A percentile compares a stretch with the other conserved stretches of the same genome.
These are phyloP conservation scores for Anhinga anhinga DNA, from an alignment of 2,113 vertebrate species.

Conservation along the genomic window DNA sequence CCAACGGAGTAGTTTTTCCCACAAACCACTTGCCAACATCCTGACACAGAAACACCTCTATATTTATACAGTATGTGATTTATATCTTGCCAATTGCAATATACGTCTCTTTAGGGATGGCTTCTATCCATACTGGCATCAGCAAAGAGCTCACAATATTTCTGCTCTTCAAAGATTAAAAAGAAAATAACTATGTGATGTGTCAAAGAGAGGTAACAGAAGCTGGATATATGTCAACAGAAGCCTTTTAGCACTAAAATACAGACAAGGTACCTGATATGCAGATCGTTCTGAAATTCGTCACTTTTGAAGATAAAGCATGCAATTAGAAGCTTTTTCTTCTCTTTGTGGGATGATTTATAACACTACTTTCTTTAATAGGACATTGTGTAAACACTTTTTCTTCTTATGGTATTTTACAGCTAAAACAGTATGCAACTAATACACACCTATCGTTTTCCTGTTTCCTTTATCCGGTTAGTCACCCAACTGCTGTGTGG, in stretches of 20 bases:
- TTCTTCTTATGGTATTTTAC: background rate
- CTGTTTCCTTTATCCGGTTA: background rate
- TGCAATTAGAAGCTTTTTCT: conserved; percentile 45
- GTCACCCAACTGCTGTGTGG: background rate
- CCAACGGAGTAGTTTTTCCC: conserved; percentile 22
- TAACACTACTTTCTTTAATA: background rate
- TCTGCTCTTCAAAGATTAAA: conserved; percentile 58
- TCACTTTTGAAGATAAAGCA: conserved; percentile 46
- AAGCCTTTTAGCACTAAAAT: conserved; percentile 43
- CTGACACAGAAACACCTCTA: conserved; percentile 61
- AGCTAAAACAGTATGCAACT: background rate
- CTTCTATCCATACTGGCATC: conserved; percentile 64
- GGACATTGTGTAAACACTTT: background rate
- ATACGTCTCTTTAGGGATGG: conserved; percentile 42
- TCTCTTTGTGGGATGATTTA: conserved; percentile 39
- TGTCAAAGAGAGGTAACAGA: conserved; percentile 48
- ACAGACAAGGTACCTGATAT: conserved; percentile 20
- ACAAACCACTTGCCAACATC: conserved; percentile 50
- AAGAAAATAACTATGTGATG: conserved; percentile 35
- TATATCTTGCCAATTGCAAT: conserved; percentile 67
- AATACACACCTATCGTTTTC: background rate
- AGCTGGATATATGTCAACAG: conserved; percentile 42
- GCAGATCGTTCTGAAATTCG: conserved; percentile 28
- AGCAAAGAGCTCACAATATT: conserved; percentile 41
- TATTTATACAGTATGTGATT: conserved; percentile 52